Base-by-base conservation (phyloP, 2,797 vertebrate genomes). In the Toxotes lorentzi region DNA sequence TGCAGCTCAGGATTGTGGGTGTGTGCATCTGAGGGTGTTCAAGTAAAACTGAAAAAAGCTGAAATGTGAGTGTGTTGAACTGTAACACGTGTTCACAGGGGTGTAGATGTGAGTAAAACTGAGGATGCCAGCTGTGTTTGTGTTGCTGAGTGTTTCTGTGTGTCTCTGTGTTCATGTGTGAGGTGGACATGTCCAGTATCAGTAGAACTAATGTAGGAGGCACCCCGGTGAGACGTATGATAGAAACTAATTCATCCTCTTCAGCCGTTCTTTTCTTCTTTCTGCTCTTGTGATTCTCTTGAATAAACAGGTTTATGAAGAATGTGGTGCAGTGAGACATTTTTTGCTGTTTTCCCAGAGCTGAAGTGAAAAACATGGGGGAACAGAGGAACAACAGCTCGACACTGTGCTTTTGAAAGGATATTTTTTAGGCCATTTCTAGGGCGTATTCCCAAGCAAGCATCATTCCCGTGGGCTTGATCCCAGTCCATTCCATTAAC, bases 401-500 rank as follows among this genome's bases (percentile, higher is more conserved):
- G 0, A 64, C 14, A n/a, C 23, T 17, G 7, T 19, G 59, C 7
- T 38, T 60, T 59, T 16, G 13, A 0, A 1, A 23, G 45, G 32
- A 2, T 30, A n/a, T 48, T 54, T 48, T 32, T 19, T 48, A 3
- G 50, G 11, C 11, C 50, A 14, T 51, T 24, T 51, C n/a, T n/a
- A 1, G n/a, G 21, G 27, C 10, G 0, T 2, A 16, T 57, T 61
- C 41, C 75, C 62, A 43, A 30, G 2, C 7, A 40, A 34, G 40
- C 21, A 12, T 11, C 41, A 0, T 61, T 50, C 70, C 63, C 24
- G 0, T 0, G 24, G 50, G 73, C 24, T 75, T 50, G 59, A 57
- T 45, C 40, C 78, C 59, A 27, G 53, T 67, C 54, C 30, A 30
- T 32, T 81, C 75, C 86, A 88, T 88, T 79, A 88, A 51, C 48